These are phyloP conservation scores for Charanyca ferruginea DNA, from an alignment of 2,888 invertebrate species.

Conservation along the genomic window DNA sequence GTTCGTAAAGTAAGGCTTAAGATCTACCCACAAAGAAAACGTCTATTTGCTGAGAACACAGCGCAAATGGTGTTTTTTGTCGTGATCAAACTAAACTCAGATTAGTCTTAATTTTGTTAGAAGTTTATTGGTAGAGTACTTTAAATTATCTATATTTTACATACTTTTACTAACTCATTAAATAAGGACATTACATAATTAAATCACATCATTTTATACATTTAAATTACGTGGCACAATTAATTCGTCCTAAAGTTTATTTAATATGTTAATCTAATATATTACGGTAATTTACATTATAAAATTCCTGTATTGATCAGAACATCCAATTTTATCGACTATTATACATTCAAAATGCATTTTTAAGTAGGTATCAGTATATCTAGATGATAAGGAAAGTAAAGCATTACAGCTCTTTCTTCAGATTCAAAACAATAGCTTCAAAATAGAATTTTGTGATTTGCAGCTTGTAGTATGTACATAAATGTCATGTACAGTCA, in stretches of 20 bases:
- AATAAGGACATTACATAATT: conserved; percentile 3
- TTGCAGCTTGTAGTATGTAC: neutral
- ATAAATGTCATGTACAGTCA: neutral
- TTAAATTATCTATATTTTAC: conserved; percentile 5
- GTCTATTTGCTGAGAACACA: conserved; percentile 32
- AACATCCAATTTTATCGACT: conserved; percentile 58
- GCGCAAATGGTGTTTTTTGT: conserved; percentile 20
- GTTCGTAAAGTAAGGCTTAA: neutral
- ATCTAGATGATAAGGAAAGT: conserved; percentile 3
- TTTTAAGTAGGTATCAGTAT: conserved; percentile 10
- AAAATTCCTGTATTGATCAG: conserved; percentile 68
- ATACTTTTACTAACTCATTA: conserved; percentile 6
- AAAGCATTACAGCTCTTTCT: too few relatives aligned
- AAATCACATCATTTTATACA: conserved; percentile 39
- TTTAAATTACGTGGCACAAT: conserved; percentile 39
- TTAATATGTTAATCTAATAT: conserved; percentile 33
- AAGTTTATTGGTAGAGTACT: conserved; percentile 6
- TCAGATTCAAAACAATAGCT: neutral
- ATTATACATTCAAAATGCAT: conserved; percentile 29
- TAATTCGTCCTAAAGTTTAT: conserved; percentile 27
- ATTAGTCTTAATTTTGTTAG: neutral
- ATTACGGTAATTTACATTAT: conserved; percentile 46
- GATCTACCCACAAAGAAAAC: conserved; percentile 6
- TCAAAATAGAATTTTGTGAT: neutral
- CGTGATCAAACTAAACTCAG: conserved; percentile 3